Evolutionary conservation across 2,888 invertebrate species (phyloP), one percentile per base, ranked within the genome.

Genomic region (Drosophila birchii): DNA sequence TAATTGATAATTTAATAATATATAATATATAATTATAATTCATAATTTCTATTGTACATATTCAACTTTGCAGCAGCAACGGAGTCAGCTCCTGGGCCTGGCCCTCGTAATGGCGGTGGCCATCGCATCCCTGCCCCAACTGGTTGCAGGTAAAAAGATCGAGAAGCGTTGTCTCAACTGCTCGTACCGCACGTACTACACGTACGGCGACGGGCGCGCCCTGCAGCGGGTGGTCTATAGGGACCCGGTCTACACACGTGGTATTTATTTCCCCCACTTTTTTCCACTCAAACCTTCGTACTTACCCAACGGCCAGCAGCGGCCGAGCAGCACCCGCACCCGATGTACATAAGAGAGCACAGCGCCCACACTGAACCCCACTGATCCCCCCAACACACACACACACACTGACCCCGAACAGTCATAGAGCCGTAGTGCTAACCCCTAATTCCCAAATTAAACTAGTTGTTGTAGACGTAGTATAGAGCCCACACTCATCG

Each of bases 151-250:
- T 79, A 92, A 91, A 79, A 88, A 90, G 75, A 18, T 90, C n/a
- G 88, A 85, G 69, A 86, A 86, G 58, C 89, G 92, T 67, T 92
- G 92, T 79, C 76, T 87, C 34, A 88, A 89, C 64, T 91, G 91
- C 77, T 81, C 91, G 59, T 89, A 91, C 72, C 90, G 82, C 76
- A 90, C 86, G 61, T 91, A 91, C 80, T 90, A 91, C 70, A 90
- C 90, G 49, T 86, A 91, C 64, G 86, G 85, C 63, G 89, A 90
- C 76, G 91, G 91, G 66, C 84, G 88, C 60, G 69, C 86, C 78
- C 83, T 84, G 67, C 84, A 91, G 79, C 86, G 90, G 44, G 80
- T 89, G 49, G 74, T 84, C 76, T 89, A 90, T 71, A 83, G 79
- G 75, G 81, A 90, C 79, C 83, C 82, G 64, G 78, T 75, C 75